These are phyloP conservation scores for Pseudomyrmex dendroicus DNA, from an alignment of 1,140 invertebrate genomes.

Conservation along the genomic window DNA sequence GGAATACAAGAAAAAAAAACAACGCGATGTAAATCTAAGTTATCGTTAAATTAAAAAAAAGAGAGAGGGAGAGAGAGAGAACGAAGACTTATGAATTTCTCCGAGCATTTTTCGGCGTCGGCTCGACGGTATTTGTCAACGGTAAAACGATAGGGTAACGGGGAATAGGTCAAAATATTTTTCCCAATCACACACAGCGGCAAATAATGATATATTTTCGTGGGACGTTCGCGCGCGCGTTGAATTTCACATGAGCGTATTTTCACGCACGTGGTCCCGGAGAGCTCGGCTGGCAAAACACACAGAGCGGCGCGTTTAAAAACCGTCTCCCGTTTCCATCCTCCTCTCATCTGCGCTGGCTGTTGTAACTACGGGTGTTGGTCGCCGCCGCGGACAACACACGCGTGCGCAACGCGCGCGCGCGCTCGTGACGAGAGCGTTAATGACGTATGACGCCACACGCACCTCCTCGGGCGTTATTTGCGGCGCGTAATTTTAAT, in stretches of 20 bases:
- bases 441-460: slow-evolving; percentile 61
- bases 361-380: no score
- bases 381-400: no score
- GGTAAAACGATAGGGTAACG: neutral
- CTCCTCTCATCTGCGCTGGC: neutral
- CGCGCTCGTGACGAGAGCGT: slow-evolving; percentile 51
- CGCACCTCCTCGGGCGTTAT: slow-evolving; percentile 32
- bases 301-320: neutral
- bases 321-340: slow-evolving; percentile 17
- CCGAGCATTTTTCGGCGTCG: neutral
- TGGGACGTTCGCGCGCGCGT: slow-evolving; percentile 9
- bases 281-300: slow-evolving; percentile 20
- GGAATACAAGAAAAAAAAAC: no score
- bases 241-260: slow-evolving; percentile 44
- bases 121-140: neutral
- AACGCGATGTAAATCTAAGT: neutral
- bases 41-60: neutral
- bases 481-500: slow-evolving; percentile 63
- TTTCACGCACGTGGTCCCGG: slow-evolving; percentile 24
- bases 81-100: neutral
- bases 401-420: slow-evolving; percentile 31
- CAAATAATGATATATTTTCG: slow-evolving; percentile 49
- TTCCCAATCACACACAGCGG: neutral
- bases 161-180: slow-evolving; percentile 35
- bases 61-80: neutral